Conservation (phyloP, 2,888 invertebrate genomes). For the Mylabris sibirica region DNA sequence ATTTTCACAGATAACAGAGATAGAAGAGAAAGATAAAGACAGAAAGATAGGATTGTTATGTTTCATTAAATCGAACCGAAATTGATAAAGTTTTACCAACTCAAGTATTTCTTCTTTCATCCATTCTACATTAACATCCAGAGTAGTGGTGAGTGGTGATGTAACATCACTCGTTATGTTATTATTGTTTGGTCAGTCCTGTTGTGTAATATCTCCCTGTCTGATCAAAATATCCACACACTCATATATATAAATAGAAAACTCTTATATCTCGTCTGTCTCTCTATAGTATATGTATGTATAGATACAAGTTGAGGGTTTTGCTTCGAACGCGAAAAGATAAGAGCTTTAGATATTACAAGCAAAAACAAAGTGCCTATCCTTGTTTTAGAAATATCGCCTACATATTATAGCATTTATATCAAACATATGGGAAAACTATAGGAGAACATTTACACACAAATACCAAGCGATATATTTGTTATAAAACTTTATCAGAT, state of each 20-base stretch:
- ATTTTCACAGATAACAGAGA: background rate
- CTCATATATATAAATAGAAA: background rate
- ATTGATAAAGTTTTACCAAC: background rate
- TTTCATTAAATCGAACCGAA: background rate
- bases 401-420: conserved; percentile 13
- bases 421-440: conserved; percentile 22
- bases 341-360: conserved; percentile 41
- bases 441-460: conserved; percentile 32
- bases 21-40: background rate
- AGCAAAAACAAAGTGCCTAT: conserved; percentile 40
- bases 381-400: conserved; percentile 31
- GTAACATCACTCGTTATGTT: conserved; percentile 30
- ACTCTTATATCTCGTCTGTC: conserved; percentile 2
- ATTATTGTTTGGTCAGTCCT: conserved; percentile 43
- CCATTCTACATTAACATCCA: conserved; percentile 19
- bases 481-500: conserved; percentile 31
- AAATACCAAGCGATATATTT: conserved; percentile 31
- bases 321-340: conserved; percentile 43
- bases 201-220: conserved; percentile 47
- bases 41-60: background rate
- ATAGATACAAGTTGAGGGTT: conserved; percentile 39
- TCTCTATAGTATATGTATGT: background rate
- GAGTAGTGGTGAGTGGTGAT: conserved; percentile 24
- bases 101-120: background rate
- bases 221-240: conserved; percentile 32